These are phyloP conservation scores for Drosophila maculinotata DNA, from an alignment of 2,888 invertebrate genomes.

Conservation along the genomic window DNA sequence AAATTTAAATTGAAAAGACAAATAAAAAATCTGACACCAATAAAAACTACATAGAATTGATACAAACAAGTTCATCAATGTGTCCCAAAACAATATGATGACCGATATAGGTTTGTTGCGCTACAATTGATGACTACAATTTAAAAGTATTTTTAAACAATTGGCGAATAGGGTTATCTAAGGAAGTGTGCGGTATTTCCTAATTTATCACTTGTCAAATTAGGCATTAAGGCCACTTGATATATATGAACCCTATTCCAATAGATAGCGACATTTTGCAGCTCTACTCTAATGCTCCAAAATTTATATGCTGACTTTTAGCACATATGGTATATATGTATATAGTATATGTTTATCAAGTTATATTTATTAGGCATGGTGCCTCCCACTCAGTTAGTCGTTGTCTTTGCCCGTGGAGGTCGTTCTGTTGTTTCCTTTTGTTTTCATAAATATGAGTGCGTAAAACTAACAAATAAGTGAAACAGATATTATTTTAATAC, in stretches of 20 bases:
- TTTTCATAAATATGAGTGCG: conserved; percentile 40
- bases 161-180: conserved; percentile 29
- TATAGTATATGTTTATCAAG: background rate
- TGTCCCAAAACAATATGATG: background rate
- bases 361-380: conserved; percentile 27
- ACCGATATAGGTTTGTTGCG: background rate
- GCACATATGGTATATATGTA: conserved; percentile 2
- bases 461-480: conserved; percentile 5
- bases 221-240: conserved; percentile 36
- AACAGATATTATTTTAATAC: too few species aligned
- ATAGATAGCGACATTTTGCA: conserved; percentile 58
- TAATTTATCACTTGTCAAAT: conserved; percentile 55
- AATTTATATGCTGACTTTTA: conserved; percentile 53
- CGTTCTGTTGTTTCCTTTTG: background rate
- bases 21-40: too few species aligned
- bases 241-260: conserved; percentile 42
- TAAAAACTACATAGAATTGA: too few species aligned
- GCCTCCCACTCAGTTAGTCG: conserved; percentile 27
- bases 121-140: conserved; percentile 4
- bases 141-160: conserved; percentile 43
- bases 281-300: conserved; percentile 48
- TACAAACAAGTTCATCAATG: too few species aligned
- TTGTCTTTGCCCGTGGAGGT: conserved; percentile 13
- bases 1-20: too few species aligned
- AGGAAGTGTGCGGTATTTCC: conserved; percentile 1